A percentile compares a stretch with the other conserved stretches of the same genome.
These are phyloP conservation scores for Gopherus flavomarginatus DNA, from an alignment of 2,113 vertebrate species.

Conservation along the genomic window DNA sequence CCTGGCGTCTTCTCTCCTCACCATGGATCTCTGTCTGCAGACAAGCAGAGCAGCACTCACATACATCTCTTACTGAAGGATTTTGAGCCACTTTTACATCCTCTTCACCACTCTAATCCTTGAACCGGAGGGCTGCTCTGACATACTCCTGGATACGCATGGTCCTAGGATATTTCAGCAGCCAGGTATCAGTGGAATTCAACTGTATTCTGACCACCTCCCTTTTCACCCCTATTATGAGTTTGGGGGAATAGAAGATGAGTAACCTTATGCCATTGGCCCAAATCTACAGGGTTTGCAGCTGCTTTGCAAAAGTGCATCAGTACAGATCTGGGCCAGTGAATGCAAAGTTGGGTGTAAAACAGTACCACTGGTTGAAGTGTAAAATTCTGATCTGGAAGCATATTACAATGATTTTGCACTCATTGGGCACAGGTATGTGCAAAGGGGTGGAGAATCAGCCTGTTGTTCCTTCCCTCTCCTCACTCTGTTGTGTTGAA, in stretches of 20 bases:
- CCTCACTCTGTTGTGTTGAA: not conserved
- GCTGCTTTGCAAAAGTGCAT: not conserved
- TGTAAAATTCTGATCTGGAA: not conserved
- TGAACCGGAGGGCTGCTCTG: not conserved
- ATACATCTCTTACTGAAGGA: not conserved
- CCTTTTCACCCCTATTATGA: not conserved
- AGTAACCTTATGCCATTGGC: too few relatives aligned
- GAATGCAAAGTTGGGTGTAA: not conserved
- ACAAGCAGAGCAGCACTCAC: not conserved
- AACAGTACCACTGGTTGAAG: not conserved
- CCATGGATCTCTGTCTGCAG: not conserved
- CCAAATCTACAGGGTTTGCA: not conserved
- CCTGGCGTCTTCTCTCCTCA: not conserved
- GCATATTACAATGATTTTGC: not conserved
- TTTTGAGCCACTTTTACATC: not conserved
- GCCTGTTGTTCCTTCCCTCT: not conserved
- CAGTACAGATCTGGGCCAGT: not conserved
- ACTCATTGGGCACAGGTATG: not conserved
- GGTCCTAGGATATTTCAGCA: not conserved
- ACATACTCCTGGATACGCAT: not conserved
- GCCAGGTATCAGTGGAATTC: not conserved
- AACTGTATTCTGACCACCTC: not conserved
- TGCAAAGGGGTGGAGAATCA: not conserved
- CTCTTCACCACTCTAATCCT: not conserved
- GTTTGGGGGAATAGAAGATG: not conserved